Evolutionary conservation across 2,113 vertebrate species (phyloP).

Genomic region (Aplodontia rufa): DNA sequence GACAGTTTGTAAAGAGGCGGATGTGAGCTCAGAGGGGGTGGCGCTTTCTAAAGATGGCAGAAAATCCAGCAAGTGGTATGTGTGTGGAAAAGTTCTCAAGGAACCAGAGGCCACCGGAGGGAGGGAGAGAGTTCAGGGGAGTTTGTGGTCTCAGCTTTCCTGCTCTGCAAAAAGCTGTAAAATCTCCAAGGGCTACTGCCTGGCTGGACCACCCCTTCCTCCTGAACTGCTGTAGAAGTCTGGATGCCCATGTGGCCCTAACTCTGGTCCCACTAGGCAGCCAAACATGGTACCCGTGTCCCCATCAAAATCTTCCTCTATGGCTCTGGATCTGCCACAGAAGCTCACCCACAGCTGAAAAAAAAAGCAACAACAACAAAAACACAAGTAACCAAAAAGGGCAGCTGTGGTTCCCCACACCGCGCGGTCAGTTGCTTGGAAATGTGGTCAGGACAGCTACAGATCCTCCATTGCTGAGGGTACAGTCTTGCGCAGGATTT

Average conservation of each 20-base stretch:
- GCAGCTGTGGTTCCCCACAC: neutral
- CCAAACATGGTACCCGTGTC: neutral
- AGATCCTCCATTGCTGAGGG: neutral
- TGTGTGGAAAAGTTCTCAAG: neutral
- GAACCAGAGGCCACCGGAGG: neutral
- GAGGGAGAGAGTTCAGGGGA: too few species aligned
- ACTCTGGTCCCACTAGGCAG: neutral
- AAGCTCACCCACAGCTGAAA: neutral
- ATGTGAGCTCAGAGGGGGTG: neutral
- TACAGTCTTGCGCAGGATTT: neutral
- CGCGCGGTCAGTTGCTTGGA: neutral
- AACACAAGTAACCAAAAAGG: neutral
- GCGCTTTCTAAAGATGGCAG: neutral
- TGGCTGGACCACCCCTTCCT: neutral
- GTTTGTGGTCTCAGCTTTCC: neutral
- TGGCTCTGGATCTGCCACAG: neutral
- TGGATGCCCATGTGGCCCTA: fast-evolving
- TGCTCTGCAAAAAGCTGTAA: neutral
- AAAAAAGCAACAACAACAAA: neutral
- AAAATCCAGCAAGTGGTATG: neutral
- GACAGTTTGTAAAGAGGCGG: neutral
- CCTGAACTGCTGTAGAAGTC: neutral
- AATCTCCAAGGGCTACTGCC: neutral
- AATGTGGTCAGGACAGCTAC: neutral
- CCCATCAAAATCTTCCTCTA: neutral